Evolutionary conservation across 1,140 invertebrate genomes (phyloP), one percentile per base, ranked within the genome.

Genomic region (Rhyzopertha dominica): DNA sequence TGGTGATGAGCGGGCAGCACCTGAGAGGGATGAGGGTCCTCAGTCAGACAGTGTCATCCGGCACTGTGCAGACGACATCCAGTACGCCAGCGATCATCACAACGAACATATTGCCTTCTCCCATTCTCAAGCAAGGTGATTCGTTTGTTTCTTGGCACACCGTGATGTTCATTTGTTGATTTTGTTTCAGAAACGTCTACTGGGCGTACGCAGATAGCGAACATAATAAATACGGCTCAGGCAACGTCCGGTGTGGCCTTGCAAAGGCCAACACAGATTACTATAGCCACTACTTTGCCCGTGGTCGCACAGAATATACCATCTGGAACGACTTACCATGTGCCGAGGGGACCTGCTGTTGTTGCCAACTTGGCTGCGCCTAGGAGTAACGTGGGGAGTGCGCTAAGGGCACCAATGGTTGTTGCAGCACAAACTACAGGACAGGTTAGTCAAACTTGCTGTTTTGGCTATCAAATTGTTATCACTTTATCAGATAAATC

Each of bases 331-430:
- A 51, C 62, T 9, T 66, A 62, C 43, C 66, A 68, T 53, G 62
- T 68, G 7, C 66, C 66, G 5, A 50, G 66, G 37, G 66, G 66
- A 18, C 60, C 66, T 13, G 61, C 66, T 20, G 66, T 65, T 37
- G 66, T 66, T 2, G 66, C 66, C 5, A 68, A 68, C 53, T 38
- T 68, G 30, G 59, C 64, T 24, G 63, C 61, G 10, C 66, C 66
- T 16, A 53, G 66, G 44, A 65, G 63, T 38, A 66, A 62, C 51
- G 59, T 66, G 5, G 52, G 58, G 19, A 58, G 58, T 20, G 53
- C 65, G 5, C 54, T 58, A 17, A 45, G 63, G 17, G 50, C 51
- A 12, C 56, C 62, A n/a, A 53, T 65, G 45, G 55, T 66, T 25
- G 61, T 62, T 22, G 55, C 58, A 8, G 55, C 62, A 12, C 59